These are phyloP conservation scores for Sphinx pinastri DNA, from an alignment of 2,888 invertebrate genomes.

Conservation along the genomic window DNA sequence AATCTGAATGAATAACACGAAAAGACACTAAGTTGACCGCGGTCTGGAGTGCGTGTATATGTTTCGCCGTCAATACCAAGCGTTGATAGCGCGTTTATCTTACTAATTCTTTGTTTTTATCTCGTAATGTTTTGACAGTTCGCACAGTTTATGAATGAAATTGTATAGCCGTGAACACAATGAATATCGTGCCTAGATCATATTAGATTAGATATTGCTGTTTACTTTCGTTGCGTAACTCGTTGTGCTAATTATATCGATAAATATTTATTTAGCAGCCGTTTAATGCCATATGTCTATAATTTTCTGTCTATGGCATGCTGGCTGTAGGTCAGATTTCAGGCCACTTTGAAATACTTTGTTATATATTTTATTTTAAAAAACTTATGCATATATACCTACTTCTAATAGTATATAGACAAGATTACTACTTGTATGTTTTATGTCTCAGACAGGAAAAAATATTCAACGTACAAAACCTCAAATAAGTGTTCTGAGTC, in stretches of 20 bases:
- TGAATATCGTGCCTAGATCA: constrained; percentile 69
- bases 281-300: neutral
- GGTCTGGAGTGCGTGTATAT: constrained; percentile 37
- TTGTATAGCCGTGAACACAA: constrained; percentile 71
- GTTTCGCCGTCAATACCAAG: constrained; percentile 37
- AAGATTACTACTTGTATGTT: too few species aligned
- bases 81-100: constrained; percentile 39
- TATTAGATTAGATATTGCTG: constrained; percentile 66
- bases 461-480: too few species aligned
- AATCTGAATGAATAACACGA: constrained; percentile 58
- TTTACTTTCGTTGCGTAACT: constrained; percentile 47
- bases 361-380: too few species aligned
- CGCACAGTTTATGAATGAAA: constrained; percentile 80
- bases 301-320: neutral
- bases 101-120: constrained; percentile 70
- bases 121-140: constrained; percentile 72
- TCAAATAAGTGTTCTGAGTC: too few species aligned
- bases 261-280: constrained; percentile 19
- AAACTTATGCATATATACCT: neutral
- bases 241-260: constrained; percentile 28
- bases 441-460: too few species aligned
- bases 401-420: too few species aligned
- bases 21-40: constrained; percentile 40
- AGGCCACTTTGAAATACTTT: neutral
- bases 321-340: neutral